Conservation (phyloP, 2,797 vertebrate species). For the Paguma larvata region DNA sequence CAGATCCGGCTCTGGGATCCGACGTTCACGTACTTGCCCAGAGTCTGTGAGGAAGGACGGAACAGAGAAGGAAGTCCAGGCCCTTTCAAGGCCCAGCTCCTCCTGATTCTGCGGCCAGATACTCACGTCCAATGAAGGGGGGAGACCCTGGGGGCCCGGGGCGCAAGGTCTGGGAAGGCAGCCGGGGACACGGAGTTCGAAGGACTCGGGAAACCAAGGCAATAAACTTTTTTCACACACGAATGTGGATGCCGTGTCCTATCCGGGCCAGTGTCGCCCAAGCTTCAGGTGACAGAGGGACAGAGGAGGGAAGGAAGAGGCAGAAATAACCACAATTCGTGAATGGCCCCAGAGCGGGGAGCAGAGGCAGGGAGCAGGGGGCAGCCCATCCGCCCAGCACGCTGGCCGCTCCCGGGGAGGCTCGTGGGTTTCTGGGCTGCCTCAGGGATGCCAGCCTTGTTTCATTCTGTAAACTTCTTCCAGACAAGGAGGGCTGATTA, state of each 20-base stretch:
- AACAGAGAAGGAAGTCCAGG: neutral
- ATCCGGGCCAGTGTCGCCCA: neutral
- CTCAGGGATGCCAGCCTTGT: constrained; percentile 70
- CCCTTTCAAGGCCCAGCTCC: neutral
- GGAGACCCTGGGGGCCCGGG: rapidly evolving
- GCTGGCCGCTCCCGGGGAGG: neutral
- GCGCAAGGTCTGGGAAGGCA: neutral
- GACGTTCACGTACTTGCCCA: neutral
- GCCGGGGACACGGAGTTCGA: neutral
- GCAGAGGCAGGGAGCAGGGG: neutral
- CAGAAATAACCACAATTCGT: neutral
- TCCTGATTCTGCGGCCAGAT: rapidly evolving
- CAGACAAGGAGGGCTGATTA: constrained; percentile 84
- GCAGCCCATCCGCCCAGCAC: too few relatives aligned
- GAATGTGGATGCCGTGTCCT: too few relatives aligned
- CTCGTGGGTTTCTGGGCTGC: neutral
- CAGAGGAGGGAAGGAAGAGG: neutral
- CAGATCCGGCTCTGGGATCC: neutral
- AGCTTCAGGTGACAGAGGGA: neutral
- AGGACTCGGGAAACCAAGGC: neutral
- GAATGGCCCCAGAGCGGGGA: neutral
- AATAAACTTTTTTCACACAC: neutral
- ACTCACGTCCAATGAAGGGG: neutral
- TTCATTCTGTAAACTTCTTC: constrained; percentile 81
- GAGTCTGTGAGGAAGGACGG: neutral